Percentiles rank a stretch among this genome's conserved stretches.
Conservation (phyloP, 2,113 vertebrate genomes). For the Mesocricetus auratus region DNA sequence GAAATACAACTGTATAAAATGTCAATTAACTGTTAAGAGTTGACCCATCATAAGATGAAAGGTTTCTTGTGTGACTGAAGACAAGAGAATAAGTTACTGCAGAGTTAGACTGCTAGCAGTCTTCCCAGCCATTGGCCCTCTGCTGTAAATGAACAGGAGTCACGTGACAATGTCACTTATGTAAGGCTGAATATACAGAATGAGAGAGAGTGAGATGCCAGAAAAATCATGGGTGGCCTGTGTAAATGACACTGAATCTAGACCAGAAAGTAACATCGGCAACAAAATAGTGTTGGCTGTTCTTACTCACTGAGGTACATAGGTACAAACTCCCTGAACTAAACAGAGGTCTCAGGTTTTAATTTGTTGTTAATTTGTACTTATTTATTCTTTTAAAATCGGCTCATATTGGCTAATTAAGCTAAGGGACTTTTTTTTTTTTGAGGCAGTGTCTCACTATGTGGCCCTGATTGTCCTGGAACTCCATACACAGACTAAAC, state of each 20-base stretch:
- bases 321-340: not conserved
- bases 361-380: not conserved
- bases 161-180: not conserved
- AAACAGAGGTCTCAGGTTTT: not conserved
- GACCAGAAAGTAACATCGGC: not conserved
- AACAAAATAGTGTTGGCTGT: not conserved
- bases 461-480: too few relatives aligned
- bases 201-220: not conserved
- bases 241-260: not conserved
- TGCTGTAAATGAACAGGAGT: not conserved
- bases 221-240: not conserved
- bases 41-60: not conserved
- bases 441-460: too few relatives aligned
- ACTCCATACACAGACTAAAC: not conserved
- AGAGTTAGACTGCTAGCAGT: constrained; percentile 8
- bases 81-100: not conserved
- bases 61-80: constrained; percentile 25
- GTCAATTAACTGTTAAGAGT: not conserved
- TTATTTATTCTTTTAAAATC: not conserved
- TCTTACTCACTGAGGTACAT: not conserved
- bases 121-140: not conserved
- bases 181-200: not conserved
- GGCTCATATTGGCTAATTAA: not conserved
- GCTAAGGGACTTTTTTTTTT: not conserved
- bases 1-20: not conserved